These are phyloP conservation scores for Eilema sororculum DNA, from an alignment of 2,888 invertebrate species.

Conservation along the genomic window DNA sequence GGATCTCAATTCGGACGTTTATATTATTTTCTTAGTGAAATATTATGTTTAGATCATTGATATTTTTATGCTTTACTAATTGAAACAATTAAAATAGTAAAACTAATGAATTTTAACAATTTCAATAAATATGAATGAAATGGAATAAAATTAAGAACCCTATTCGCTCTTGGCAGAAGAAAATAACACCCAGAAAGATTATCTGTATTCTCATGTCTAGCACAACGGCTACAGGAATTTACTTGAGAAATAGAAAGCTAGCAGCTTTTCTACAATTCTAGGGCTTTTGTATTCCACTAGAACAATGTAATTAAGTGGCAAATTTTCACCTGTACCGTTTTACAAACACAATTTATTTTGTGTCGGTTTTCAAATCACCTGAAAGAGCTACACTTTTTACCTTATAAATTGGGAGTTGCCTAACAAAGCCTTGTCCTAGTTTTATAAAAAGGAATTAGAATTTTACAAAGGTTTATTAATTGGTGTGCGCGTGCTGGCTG, in stretches of 20 bases:
- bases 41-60: too few relatives aligned
- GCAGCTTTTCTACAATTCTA: slow-evolving; percentile 12
- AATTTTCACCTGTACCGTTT: slow-evolving; percentile 30
- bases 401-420: slow-evolving; percentile 7
- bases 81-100: too few relatives aligned
- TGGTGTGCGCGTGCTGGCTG: too few relatives aligned
- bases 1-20: too few relatives aligned
- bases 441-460: slow-evolving; percentile 2
- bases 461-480: neutral
- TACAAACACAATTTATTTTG: slow-evolving; percentile 33
- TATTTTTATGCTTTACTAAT: too few relatives aligned
- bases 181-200: neutral
- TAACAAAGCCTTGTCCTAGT: neutral
- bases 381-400: slow-evolving; percentile 9
- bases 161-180: neutral
- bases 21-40: too few relatives aligned
- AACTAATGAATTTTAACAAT: too few relatives aligned
- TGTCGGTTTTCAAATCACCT: slow-evolving; percentile 18
- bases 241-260: slow-evolving; percentile 14
- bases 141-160: too few relatives aligned
- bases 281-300: slow-evolving; percentile 14
- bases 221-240: neutral
- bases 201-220: neutral
- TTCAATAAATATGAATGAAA: too few relatives aligned
- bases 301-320: slow-evolving; percentile 5